phyloP scores from a whole-genome alignment of 2,888 invertebrate species.

The Empis stercorea region DNA sequence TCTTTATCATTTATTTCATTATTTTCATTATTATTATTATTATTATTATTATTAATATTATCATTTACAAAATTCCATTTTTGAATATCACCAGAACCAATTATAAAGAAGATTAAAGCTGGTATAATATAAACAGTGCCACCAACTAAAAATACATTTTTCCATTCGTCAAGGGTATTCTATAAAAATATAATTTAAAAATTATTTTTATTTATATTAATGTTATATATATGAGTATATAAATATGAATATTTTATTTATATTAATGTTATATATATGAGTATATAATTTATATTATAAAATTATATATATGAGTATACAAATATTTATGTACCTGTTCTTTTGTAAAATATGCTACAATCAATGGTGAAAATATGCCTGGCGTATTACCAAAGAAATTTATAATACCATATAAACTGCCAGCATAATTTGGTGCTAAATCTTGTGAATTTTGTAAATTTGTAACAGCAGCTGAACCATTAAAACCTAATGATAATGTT shows the following conservation, averaged over 20 bases:
- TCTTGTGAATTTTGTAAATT: conserved; percentile 54
- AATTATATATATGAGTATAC: too few relatives aligned
- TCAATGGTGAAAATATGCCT: conserved; percentile 56
- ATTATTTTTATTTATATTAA: too few relatives aligned
- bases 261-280: too few relatives aligned
- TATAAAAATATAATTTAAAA: conserved; percentile 35
- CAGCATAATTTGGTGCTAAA: conserved; percentile 60
- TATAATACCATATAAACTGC: conserved; percentile 58
- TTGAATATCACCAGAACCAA: conserved; percentile 59
- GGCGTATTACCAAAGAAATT: conserved; percentile 58
- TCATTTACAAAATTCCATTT: conserved; percentile 46
- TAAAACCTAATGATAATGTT: conserved; percentile 53
- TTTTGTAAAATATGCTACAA: conserved; percentile 43
- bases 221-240: too few relatives aligned
- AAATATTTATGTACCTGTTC: conserved; percentile 16
- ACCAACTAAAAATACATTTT: conserved; percentile 58
- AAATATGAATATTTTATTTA: too few relatives aligned
- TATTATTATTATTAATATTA: conserved; percentile 26
- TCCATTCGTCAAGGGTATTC: conserved; percentile 68
- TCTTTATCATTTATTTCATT: not conserved
- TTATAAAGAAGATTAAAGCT: conserved; percentile 53
- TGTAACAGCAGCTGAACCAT: conserved; percentile 48
- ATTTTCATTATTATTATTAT: not conserved
- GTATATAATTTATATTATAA: too few relatives aligned
- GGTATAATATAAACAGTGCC: conserved; percentile 54